Evolutionary conservation across 2,113 vertebrate species (phyloP).

Genomic region (Loxodonta africana): DNA sequence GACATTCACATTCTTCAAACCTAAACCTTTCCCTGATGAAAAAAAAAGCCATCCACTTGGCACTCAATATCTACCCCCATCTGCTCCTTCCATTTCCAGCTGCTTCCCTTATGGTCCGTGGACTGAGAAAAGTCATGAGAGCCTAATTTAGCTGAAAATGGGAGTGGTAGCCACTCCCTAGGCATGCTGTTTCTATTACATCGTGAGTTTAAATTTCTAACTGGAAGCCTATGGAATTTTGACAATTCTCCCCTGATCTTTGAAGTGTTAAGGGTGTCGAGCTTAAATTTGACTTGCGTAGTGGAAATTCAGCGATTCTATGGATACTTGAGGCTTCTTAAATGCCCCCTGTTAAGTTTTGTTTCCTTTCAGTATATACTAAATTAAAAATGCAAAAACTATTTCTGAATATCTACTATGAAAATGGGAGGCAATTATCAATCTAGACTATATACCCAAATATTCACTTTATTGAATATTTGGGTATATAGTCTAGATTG

Average conservation of each 20-base stretch:
- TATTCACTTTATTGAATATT: not conserved
- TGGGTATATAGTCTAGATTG: not conserved
- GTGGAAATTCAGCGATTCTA: not conserved
- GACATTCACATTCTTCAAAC: conserved; percentile 77
- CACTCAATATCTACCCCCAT: conserved; percentile 25
- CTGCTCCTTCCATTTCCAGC: conserved; percentile 74
- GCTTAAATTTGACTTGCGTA: not conserved
- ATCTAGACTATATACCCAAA: not conserved
- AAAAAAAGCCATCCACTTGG: conserved; percentile 63
- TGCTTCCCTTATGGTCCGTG: conserved; percentile 70
- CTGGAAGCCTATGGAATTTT: not conserved
- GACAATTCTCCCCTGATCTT: not conserved
- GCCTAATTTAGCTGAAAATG: conserved; percentile 58
- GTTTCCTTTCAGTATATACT: not conserved
- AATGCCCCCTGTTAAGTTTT: not conserved
- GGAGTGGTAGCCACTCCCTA: conserved; percentile 11
- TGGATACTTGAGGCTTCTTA: not conserved
- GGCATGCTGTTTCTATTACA: conserved; percentile 12
- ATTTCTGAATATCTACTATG: not conserved
- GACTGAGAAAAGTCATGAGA: conserved; percentile 22
- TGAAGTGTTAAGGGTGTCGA: not conserved
- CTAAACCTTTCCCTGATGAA: conserved; percentile 56
- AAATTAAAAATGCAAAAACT: not conserved
- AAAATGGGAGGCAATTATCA: not conserved
- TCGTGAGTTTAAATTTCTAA: conserved; percentile 43